Percentiles rank a stretch among this genome's conserved stretches.
phyloP scores from a whole-genome alignment of 2,113 vertebrate species.

The Upupa epops region DNA sequence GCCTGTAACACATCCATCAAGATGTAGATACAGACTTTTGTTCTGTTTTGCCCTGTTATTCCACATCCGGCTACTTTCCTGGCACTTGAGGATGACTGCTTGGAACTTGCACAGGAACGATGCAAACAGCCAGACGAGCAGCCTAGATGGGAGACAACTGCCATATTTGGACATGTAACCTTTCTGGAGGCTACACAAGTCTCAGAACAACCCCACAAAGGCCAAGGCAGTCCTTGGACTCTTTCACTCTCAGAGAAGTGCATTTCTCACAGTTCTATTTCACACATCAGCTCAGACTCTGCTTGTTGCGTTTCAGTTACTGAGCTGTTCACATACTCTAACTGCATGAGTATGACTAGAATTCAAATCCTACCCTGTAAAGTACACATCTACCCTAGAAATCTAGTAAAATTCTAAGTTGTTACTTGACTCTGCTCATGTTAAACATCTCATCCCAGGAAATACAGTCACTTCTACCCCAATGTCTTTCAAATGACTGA shows the following conservation, averaged over 20 bases:
- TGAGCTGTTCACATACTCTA: background rate
- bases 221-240: background rate
- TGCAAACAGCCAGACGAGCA: background rate
- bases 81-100: conserved; percentile 19
- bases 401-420: background rate
- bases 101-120: background rate
- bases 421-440: background rate
- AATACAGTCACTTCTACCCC: background rate
- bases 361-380: background rate
- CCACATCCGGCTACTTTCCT: conserved; percentile 37
- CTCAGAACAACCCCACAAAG: background rate
- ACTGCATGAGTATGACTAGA: accelerated
- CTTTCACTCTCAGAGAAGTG: background rate
- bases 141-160: background rate
- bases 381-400: background rate
- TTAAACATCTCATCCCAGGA: background rate
- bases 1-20: conserved; percentile 17
- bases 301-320: background rate
- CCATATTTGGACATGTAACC: conserved; percentile 44
- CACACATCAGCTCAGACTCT: background rate
- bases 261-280: background rate
- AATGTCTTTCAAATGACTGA: background rate
- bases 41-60: background rate
- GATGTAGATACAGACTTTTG: background rate
- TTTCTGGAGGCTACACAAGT: conserved; percentile 34